A percentile compares a stretch with the other conserved stretches of the same genome.
Conservation (phyloP, 2,797 vertebrate species). For the Chrysocyon brachyurus region DNA sequence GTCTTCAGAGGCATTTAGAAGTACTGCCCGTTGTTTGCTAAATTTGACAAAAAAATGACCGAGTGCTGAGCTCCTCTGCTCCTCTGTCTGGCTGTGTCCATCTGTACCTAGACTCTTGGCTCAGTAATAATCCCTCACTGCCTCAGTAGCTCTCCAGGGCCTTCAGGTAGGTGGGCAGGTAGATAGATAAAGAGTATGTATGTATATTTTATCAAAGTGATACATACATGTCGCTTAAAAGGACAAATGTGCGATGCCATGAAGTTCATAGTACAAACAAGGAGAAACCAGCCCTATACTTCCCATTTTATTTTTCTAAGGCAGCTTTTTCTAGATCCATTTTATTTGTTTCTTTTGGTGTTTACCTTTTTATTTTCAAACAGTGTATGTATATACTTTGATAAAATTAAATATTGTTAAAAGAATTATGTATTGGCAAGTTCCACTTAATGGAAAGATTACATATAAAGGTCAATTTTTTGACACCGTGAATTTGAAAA, state of each 20-base stretch:
- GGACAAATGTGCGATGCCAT: not conserved
- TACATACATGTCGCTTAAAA: not conserved
- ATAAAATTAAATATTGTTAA: not conserved
- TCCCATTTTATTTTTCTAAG: not conserved
- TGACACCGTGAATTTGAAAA: not conserved
- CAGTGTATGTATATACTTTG: not conserved
- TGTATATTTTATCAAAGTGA: not conserved
- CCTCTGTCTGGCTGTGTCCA: not conserved
- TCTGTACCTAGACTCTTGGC: not conserved
- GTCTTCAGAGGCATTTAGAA: not conserved
- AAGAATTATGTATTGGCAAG: not conserved
- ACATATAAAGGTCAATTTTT: not conserved
- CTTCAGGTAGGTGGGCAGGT: not conserved
- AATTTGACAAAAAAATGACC: not conserved
- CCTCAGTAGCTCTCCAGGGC: not conserved
- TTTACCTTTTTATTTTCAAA: not conserved
- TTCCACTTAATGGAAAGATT: not conserved
- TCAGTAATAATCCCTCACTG: not conserved
- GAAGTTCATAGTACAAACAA: not conserved
- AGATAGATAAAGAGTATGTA: not conserved
- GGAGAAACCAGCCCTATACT: not conserved
- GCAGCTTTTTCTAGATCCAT: not conserved
- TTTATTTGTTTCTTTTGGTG: not conserved
- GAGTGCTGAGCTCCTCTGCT: not conserved
- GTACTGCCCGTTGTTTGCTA: not conserved